phyloP scores from a whole-genome alignment of 2,888 invertebrate genomes.

The Leucoptera coffeella region DNA sequence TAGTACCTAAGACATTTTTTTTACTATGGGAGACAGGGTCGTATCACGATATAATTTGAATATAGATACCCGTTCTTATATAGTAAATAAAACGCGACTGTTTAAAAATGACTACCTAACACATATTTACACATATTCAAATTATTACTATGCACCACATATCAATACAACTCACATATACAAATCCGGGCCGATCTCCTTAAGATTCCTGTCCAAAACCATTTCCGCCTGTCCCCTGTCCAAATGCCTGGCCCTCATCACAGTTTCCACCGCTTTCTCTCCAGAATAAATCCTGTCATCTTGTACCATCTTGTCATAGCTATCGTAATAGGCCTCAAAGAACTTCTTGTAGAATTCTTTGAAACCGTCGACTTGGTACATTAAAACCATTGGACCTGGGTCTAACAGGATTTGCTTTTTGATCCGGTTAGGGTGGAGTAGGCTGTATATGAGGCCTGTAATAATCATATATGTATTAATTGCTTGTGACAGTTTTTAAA shows the following conservation, averaged over 20 bases:
- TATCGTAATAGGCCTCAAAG: conserved; percentile 21
- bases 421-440: conserved; percentile 37
- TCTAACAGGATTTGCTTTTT: conserved; percentile 31
- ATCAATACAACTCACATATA: conserved; percentile 27
- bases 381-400: conserved; percentile 14
- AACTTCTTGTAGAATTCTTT: conserved; percentile 17
- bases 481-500: too few species aligned
- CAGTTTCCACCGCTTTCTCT: conserved; percentile 23
- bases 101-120: too few species aligned
- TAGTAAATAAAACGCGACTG: too few species aligned
- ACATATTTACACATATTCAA: too few species aligned
- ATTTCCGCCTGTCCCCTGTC: conserved; percentile 33
- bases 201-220: conserved; percentile 37
- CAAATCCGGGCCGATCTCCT: conserved; percentile 21
- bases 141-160: too few species aligned
- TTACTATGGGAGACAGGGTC: too few species aligned
- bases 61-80: too few species aligned
- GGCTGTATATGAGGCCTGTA: conserved; percentile 27
- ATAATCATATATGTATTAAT: too few species aligned
- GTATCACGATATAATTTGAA: too few species aligned
- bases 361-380: conserved; percentile 13
- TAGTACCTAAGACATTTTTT: too few species aligned
- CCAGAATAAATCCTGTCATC: conserved; percentile 7
- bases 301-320: conserved; percentile 15
- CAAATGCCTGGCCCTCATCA: conserved; percentile 30